Percentiles rank a stretch among this genome's conserved stretches.
phyloP scores from a whole-genome alignment of 2,888 invertebrate species.

The Esperia sulphurella region DNA sequence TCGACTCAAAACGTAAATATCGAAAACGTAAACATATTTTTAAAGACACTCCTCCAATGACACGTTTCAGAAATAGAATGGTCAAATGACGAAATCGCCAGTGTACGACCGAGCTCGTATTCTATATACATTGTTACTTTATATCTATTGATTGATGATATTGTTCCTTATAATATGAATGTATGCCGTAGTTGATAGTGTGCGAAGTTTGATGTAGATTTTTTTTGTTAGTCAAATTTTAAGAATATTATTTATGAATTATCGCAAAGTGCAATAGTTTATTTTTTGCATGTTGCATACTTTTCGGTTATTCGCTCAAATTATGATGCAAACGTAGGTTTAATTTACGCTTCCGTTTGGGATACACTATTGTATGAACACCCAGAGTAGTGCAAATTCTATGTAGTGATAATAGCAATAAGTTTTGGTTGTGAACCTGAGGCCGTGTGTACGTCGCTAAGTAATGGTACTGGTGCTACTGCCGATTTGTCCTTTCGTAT shows the following conservation, averaged over 20 bases:
- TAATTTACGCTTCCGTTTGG: constrained; percentile 55
- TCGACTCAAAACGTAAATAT: too few relatives aligned
- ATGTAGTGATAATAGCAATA: constrained; percentile 76
- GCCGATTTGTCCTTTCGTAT: constrained; percentile 53
- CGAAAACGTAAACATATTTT: too few relatives aligned
- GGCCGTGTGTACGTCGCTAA: constrained; percentile 46
- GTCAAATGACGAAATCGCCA: too few relatives aligned
- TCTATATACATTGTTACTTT: constrained; percentile 46
- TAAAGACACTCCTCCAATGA: too few relatives aligned
- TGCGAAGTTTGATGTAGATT: constrained; percentile 79
- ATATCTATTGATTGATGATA: constrained; percentile 59
- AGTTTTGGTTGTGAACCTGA: constrained; percentile 76
- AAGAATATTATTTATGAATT: constrained; percentile 63
- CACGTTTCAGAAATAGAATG: too few relatives aligned
- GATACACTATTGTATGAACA: constrained; percentile 50
- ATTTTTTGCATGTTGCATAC: constrained; percentile 47
- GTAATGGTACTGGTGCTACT: constrained; percentile 42
- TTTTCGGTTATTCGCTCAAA: constrained; percentile 55
- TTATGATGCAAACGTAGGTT: constrained; percentile 37
- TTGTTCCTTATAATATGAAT: constrained; percentile 74
- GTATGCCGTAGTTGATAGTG: constrained; percentile 77
- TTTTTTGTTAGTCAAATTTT: constrained; percentile 70
- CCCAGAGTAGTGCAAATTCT: constrained; percentile 70
- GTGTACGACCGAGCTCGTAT: constrained; percentile 8
- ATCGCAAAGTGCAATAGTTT: constrained; percentile 54